Evolutionary conservation across 2,797 vertebrate genomes (phyloP), one percentile per base, ranked within the genome.

Genomic region (Brachyrhaphis roseni): DNA sequence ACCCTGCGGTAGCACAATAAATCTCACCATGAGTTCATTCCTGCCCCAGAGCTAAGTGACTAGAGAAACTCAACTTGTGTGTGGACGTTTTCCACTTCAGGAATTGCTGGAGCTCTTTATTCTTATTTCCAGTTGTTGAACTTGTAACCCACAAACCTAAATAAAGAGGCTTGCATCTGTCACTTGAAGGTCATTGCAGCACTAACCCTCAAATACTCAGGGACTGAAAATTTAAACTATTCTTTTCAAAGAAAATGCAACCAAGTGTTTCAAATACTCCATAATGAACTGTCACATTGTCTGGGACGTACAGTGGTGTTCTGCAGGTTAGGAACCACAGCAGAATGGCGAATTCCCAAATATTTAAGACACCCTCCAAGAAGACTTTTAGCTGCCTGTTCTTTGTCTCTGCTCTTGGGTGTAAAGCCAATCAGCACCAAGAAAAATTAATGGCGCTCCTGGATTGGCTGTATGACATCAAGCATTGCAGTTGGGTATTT

Each of bases 11-110:
- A 46, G 6, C 72, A 36, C 62, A 84, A 87, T 84, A 74, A 78
- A 84, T 74, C 36, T 73, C 83, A 79, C 31, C 81, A 75, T 76
- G 74, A 86, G 78, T 81, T 77, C 79, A 82, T 90, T 81, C 78
- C 75, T 73, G 59, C 86, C 84, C 78, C 20, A 8, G 73, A 86
- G 77, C 76, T 4, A 36, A 76, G 82, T 57, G 85, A 87, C 84
- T 77, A 2, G 41, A 82, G 84, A 77, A 81, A 82, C 82, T 82
- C 41, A 31, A 74, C 76, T 70, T 64, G 12, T 23, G 85, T 84
- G 88, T 84, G 84, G 79, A 79, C 68, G 15, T 66, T 66, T 18
- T 66, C 8, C 7, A 4, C 16, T 43, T 26, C 8, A n/a, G 11
- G 23, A n/a, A n/a, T 15, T 43, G 39, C 66, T 43, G 12, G 18